Percentiles rank a stretch among this genome's conserved stretches.
These are phyloP conservation scores for Chydorus sphaericus DNA, from an alignment of 2,888 invertebrate species.

Conservation along the genomic window DNA sequence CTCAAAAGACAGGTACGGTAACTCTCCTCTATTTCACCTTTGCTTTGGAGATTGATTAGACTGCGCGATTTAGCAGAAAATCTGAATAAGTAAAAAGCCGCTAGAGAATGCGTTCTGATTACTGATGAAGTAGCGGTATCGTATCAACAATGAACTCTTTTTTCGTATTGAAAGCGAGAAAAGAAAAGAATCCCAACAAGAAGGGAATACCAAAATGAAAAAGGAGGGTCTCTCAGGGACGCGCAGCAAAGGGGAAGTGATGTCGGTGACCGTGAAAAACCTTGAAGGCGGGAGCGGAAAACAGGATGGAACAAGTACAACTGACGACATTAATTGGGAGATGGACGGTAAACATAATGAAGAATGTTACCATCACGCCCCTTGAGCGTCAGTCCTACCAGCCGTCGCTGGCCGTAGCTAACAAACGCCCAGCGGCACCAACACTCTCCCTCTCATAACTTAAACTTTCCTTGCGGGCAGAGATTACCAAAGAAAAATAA, in stretches of 20 bases:
- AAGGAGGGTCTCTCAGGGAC: not conserved
- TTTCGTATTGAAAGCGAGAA: not conserved
- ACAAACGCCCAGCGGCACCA: too few relatives aligned
- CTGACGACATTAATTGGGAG: too few relatives aligned
- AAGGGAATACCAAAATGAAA: not conserved
- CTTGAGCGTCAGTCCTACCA: too few relatives aligned
- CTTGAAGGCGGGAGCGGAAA: not conserved
- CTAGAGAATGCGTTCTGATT: too few relatives aligned
- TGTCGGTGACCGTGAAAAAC: constrained; percentile 3
- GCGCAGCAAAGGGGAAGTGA: not conserved
- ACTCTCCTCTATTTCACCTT: not conserved
- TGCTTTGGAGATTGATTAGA: not conserved
- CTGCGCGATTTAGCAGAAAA: not conserved
- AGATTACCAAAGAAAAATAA: too few relatives aligned
- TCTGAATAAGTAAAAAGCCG: too few relatives aligned
- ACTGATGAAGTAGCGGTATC: constrained; percentile 6
- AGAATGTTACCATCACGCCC: too few relatives aligned
- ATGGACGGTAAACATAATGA: too few relatives aligned
- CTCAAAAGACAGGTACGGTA: not conserved
- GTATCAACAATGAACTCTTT: not conserved
- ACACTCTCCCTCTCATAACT: too few relatives aligned
- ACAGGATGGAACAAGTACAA: not conserved
- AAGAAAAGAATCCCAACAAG: not conserved
- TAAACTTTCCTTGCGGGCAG: too few relatives aligned
- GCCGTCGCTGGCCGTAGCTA: too few relatives aligned